Conservation (phyloP, 2,888 invertebrate species). For the Agrochola macilenta region DNA sequence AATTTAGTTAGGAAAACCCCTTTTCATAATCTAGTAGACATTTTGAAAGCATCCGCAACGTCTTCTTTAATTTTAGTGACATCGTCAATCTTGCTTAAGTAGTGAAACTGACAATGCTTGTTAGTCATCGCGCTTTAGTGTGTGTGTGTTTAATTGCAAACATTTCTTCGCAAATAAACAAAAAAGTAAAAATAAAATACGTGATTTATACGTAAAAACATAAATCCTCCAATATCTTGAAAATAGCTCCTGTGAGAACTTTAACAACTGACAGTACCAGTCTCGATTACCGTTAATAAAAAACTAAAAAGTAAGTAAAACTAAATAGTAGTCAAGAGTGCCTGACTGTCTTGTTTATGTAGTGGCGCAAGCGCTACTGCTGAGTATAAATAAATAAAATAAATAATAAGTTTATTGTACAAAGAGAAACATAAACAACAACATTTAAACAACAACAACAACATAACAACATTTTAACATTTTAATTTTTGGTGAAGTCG, state of each 20-base stretch:
- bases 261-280: constrained; percentile 8
- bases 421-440: no score
- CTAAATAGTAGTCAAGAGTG: constrained; percentile 1
- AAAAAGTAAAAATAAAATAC: neutral
- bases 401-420: no score
- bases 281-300: neutral
- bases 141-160: no score
- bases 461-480: no score
- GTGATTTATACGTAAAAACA: neutral
- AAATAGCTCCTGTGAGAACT: constrained; percentile 14
- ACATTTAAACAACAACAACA: no score
- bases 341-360: neutral
- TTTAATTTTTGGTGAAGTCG: no score
- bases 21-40: neutral
- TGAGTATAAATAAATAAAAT: neutral
- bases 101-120: neutral
- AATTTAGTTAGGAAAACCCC: neutral
- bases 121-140: no score
- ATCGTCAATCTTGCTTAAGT: neutral
- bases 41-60: neutral
- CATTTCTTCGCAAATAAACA: no score
- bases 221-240: constrained; percentile 5
- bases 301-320: neutral
- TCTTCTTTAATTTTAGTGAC: neutral
- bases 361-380: neutral